These are phyloP conservation scores for Petaurus breviceps DNA, from an alignment of 2,113 vertebrate genomes.

Conservation along the genomic window DNA sequence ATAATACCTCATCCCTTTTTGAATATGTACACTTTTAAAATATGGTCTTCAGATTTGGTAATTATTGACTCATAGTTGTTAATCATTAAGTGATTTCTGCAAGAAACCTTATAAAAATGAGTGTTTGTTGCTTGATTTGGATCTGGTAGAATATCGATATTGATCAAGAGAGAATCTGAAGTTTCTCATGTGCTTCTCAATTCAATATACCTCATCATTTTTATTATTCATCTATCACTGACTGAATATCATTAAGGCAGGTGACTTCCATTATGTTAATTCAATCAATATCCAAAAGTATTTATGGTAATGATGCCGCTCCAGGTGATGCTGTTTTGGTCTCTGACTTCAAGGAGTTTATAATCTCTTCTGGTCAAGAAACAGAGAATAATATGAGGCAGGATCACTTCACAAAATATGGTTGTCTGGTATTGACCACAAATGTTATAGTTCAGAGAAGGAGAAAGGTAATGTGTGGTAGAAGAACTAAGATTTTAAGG, in stretches of 20 bases:
- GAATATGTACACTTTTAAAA: slow-evolving; percentile 31
- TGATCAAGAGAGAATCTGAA: slow-evolving; percentile 44
- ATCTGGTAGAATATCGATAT: neutral
- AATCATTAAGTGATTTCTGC: slow-evolving; percentile 66
- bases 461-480: slow-evolving; percentile 44
- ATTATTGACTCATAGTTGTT: slow-evolving; percentile 50
- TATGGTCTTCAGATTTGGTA: slow-evolving; percentile 59
- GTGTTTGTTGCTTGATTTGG: slow-evolving; percentile 53
- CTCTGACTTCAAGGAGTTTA: slow-evolving; percentile 43
- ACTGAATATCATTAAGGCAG: slow-evolving; percentile 36
- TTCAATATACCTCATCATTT: neutral
- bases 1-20: slow-evolving; percentile 28
- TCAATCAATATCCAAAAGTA: neutral
- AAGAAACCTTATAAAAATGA: slow-evolving; percentile 47
- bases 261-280: neutral
- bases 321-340: slow-evolving; percentile 12
- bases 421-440: neutral
- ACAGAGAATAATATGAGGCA: slow-evolving; percentile 2
- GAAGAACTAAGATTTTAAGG: slow-evolving; percentile 23
- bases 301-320: neutral
- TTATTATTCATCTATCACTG: slow-evolving; percentile 31
- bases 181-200: slow-evolving; percentile 44
- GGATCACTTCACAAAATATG: neutral
- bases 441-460: slow-evolving; percentile 48
- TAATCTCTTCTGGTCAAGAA: slow-evolving; percentile 22